A percentile compares a stretch with the other conserved stretches of the same genome.
phyloP scores from a whole-genome alignment of 1,140 invertebrate species.

The Phortica variegata region DNA sequence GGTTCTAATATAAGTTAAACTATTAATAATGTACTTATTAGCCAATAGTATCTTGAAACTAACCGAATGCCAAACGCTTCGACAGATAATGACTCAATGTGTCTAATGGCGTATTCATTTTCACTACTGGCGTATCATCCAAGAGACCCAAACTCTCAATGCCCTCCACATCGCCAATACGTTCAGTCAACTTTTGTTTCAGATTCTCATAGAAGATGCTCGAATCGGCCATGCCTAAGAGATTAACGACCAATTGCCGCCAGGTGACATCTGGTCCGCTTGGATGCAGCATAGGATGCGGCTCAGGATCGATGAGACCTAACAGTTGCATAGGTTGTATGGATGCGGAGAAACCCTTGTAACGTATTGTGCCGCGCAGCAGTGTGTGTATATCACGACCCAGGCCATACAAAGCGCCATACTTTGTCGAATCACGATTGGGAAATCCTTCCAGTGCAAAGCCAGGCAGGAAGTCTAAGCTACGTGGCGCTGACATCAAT shows the following conservation, averaged over 20 bases:
- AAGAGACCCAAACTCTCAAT: constrained; percentile 86
- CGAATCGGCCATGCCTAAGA: constrained; percentile 79
- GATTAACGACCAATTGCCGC: constrained; percentile 84
- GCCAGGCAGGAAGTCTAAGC: constrained; percentile 90
- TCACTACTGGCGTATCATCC: constrained; percentile 79
- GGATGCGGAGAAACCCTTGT: constrained; percentile 84
- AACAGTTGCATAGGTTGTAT: constrained; percentile 83
- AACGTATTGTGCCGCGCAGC: constrained; percentile 88
- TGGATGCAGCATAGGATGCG: constrained; percentile 85
- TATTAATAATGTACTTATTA: not conserved
- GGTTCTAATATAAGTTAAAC: constrained; percentile 60
- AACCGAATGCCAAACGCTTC: constrained; percentile 79
- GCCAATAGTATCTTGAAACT: not conserved
- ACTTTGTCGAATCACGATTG: constrained; percentile 93
- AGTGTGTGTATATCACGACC: constrained; percentile 80
- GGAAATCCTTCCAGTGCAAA: constrained; percentile 94
- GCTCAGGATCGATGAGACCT: constrained; percentile 83
- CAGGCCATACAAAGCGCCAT: constrained; percentile 85
- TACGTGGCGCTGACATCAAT: constrained; percentile 76
- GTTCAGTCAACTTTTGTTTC: constrained; percentile 75
- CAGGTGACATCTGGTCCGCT: constrained; percentile 96
- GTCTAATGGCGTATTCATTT: constrained; percentile 85
- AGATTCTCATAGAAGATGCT: constrained; percentile 95
- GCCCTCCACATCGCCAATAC: constrained; percentile 71
- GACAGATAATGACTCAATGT: constrained; percentile 89